A percentile compares a stretch with the other conserved stretches of the same genome.
These are phyloP conservation scores for Saguinus midas DNA, from an alignment of 2,113 vertebrate genomes.

Conservation along the genomic window DNA sequence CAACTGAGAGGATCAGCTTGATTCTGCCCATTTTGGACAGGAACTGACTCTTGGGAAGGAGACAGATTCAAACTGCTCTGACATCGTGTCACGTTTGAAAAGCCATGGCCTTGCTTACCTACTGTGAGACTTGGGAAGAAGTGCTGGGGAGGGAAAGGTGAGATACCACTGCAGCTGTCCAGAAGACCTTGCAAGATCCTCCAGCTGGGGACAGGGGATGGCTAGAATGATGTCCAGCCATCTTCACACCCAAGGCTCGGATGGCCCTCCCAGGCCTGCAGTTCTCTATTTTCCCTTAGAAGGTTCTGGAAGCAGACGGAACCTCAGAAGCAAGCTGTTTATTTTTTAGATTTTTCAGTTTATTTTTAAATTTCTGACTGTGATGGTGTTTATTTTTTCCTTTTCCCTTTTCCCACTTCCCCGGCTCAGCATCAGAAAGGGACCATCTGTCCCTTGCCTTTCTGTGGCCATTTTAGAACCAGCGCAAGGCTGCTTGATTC, in stretches of 20 bases:
- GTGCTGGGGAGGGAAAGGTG: background rate
- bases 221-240: background rate
- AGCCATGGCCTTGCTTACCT: background rate
- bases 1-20: background rate
- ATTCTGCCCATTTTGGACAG: background rate
- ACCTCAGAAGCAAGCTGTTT: conserved; percentile 67
- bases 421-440: conserved; percentile 44
- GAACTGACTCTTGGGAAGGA: background rate
- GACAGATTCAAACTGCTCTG: background rate
- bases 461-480: conserved; percentile 68
- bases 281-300: background rate
- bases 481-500: background rate
- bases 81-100: background rate
- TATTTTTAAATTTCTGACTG: conserved; percentile 76
- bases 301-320: background rate
- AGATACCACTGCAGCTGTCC: background rate
- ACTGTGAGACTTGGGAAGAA: background rate
- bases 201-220: background rate
- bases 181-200: background rate
- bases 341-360: conserved; percentile 65
- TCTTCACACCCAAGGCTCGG: background rate
- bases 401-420: conserved; percentile 68
- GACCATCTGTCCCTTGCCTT: conserved; percentile 74
- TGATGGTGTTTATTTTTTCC: conserved; percentile 69
- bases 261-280: background rate